Evolutionary conservation across 2,797 vertebrate genomes (phyloP).

Genomic region (Pipistrellus pygmaeus): DNA sequence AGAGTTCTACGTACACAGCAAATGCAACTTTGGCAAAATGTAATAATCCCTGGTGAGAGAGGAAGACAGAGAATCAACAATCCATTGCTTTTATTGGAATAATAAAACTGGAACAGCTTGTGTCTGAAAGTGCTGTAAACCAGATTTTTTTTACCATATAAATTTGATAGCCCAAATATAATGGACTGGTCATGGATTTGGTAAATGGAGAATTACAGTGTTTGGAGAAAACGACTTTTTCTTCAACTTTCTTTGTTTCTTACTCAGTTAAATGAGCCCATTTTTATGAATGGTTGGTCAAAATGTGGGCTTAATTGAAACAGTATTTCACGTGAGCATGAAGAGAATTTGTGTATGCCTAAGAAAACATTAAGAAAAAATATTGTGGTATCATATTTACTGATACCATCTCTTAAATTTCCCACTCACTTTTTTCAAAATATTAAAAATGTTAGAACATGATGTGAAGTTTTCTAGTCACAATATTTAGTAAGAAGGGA

Average conservation of each 20-base stretch:
- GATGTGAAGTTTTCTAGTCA: background rate
- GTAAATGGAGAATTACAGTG: constrained; percentile 36
- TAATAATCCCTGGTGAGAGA: constrained; percentile 47
- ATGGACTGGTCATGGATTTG: background rate
- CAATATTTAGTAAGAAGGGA: background rate
- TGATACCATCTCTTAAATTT: background rate
- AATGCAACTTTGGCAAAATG: constrained; percentile 69
- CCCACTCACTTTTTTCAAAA: background rate
- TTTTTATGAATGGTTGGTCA: background rate
- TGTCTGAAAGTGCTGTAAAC: constrained; percentile 50
- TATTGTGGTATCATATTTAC: background rate
- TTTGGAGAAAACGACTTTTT: accelerated
- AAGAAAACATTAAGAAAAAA: background rate
- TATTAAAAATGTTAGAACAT: background rate
- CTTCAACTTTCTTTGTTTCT: background rate
- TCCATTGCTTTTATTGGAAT: constrained; percentile 62
- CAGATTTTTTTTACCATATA: constrained; percentile 13
- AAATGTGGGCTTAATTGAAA: background rate
- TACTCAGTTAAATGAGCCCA: background rate
- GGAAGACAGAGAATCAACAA: constrained; percentile 68
- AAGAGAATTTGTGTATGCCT: background rate
- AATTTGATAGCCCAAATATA: background rate
- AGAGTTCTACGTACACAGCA: constrained; percentile 61
- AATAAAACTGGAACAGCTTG: constrained; percentile 66
- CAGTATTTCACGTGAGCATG: background rate